Evolutionary conservation across 2,797 vertebrate genomes (phyloP).

Genomic region (Amazona finschi): DNA sequence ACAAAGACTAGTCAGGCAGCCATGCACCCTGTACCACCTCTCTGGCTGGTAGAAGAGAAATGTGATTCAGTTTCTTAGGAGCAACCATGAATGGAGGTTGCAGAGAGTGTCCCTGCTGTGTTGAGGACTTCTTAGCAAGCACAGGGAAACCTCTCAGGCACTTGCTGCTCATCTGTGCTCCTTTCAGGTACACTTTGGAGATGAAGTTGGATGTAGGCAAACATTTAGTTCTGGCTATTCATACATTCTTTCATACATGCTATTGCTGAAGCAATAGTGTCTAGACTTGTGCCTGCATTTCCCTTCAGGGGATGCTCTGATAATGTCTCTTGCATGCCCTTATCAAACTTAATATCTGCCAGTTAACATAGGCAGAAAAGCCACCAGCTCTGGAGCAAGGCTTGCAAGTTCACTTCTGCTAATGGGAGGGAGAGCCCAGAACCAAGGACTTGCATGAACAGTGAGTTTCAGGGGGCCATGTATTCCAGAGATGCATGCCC

Average conservation of each 20-base stretch:
- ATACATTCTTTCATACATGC: fast-evolving
- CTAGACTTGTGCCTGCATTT: not conserved
- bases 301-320: not conserved
- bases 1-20: not conserved
- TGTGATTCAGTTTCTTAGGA: not conserved
- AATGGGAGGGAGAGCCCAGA: not conserved
- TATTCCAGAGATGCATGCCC: fast-evolving
- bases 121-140: not conserved
- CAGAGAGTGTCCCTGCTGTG: not conserved
- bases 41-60: not conserved
- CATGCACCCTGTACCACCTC: not conserved
- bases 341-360: not conserved
- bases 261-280: not conserved
- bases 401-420: fast-evolving
- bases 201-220: not conserved
- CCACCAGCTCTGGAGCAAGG: not conserved
- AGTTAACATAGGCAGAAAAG: not conserved
- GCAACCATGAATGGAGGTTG: not conserved
- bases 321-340: not conserved
- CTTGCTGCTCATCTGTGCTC: not conserved
- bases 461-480: fast-evolving
- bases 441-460: not conserved
- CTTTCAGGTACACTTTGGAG: not conserved
- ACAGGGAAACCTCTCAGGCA: not conserved
- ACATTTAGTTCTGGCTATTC: not conserved